phyloP scores from a whole-genome alignment of 2,888 invertebrate species.

The Eupithecia abbreviata region DNA sequence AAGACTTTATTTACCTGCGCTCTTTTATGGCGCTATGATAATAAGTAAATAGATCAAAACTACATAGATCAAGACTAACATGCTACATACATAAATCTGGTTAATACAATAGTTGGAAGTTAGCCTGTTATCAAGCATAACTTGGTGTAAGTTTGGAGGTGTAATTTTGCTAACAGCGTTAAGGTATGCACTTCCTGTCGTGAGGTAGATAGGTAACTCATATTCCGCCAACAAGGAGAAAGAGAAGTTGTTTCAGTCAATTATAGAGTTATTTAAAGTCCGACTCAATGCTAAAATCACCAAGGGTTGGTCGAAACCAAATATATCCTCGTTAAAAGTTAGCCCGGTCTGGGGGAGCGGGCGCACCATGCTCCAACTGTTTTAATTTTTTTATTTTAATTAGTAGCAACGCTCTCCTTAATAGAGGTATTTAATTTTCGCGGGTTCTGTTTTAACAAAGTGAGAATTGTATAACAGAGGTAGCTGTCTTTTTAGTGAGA shows the following conservation, averaged over 20 bases:
- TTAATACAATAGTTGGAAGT: slow-evolving; percentile 36
- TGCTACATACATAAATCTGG: slow-evolving; percentile 30
- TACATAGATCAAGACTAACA: slow-evolving; percentile 13
- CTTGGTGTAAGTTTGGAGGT: slow-evolving; percentile 38
- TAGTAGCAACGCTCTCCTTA: slow-evolving; percentile 74
- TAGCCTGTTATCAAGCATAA: slow-evolving; percentile 34
- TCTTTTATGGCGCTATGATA: not conserved
- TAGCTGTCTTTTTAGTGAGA: not conserved
- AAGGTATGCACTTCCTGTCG: slow-evolving; percentile 47
- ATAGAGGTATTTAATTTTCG: slow-evolving; percentile 72
- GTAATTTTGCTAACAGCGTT: slow-evolving; percentile 42
- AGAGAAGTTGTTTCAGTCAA: slow-evolving; percentile 80
- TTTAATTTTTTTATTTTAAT: slow-evolving; percentile 84
- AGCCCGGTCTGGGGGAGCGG: slow-evolving; percentile 63
- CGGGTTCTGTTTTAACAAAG: slow-evolving; percentile 35
- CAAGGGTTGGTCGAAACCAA: slow-evolving; percentile 82
- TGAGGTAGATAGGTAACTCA: slow-evolving; percentile 50
- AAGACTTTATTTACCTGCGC: not conserved
- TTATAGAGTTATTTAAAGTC: slow-evolving; percentile 82
- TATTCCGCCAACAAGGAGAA: slow-evolving; percentile 64
- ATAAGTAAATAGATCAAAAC: not conserved
- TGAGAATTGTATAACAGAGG: not conserved
- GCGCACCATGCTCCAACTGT: slow-evolving; percentile 64
- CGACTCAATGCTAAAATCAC: slow-evolving; percentile 81
- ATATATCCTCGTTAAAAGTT: slow-evolving; percentile 84